These are phyloP conservation scores for Bolinopsis microptera DNA, from an alignment of 37 sponge, comb jelly and placozoan species.

Conservation along the genomic window DNA sequence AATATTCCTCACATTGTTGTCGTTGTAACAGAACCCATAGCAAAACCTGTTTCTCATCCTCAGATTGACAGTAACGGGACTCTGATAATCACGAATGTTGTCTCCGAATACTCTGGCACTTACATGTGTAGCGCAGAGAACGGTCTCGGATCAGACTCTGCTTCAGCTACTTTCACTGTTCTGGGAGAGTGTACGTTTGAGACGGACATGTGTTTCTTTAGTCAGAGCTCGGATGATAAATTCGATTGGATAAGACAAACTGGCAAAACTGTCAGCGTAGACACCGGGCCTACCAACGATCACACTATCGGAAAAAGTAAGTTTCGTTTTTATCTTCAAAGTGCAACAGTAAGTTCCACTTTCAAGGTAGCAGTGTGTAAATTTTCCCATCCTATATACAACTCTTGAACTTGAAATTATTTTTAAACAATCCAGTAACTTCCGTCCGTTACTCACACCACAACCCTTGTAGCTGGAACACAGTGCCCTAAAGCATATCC, in stretches of 20 bases:
- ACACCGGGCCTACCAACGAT: slow-evolving; percentile 60
- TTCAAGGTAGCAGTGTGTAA: no score
- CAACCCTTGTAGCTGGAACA: neutral
- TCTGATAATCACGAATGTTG: neutral
- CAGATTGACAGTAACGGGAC: slow-evolving; percentile 52
- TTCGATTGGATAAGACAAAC: slow-evolving; percentile 55
- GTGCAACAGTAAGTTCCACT: no score
- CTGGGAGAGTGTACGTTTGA: slow-evolving; percentile 61
- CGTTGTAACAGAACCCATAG: no score
- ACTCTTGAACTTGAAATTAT: no score
- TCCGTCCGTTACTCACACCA: no score
- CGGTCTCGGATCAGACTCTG: neutral
- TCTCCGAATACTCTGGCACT: neutral
- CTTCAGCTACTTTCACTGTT: neutral
- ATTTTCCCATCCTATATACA: no score
- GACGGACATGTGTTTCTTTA: slow-evolving; percentile 49
- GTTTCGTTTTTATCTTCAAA: no score
- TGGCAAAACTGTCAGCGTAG: neutral
- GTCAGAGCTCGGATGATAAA: slow-evolving; percentile 19
- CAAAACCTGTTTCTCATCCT: no score
- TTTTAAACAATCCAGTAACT: no score
- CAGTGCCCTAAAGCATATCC: slow-evolving; percentile 1
- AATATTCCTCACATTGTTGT: no score
- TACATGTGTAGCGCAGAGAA: slow-evolving; percentile 23
- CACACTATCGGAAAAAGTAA: slow-evolving; percentile 45